A percentile compares a stretch with the other conserved stretches of the same genome.
Evolutionary conservation across 1,140 invertebrate genomes (phyloP).

Genomic region (Ylistrum balloti): DNA sequence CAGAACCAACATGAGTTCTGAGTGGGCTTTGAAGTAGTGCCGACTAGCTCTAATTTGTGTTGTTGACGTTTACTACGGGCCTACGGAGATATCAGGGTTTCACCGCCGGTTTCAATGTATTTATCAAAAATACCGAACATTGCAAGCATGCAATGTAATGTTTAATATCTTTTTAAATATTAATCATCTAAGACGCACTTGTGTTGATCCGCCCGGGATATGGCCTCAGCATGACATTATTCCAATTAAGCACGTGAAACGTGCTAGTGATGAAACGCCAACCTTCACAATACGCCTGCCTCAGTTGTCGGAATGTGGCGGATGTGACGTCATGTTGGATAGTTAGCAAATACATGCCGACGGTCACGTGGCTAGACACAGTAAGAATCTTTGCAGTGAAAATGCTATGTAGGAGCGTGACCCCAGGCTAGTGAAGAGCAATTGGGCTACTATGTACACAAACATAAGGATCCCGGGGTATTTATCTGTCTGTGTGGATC

Average conservation of each 20-base stretch:
- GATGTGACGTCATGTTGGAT: background rate
- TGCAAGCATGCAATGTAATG: background rate
- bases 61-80: background rate
- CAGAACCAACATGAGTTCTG: background rate
- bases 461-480: background rate
- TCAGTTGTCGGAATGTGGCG: background rate
- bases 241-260: background rate
- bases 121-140: background rate
- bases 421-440: background rate
- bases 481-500: background rate
- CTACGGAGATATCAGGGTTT: background rate
- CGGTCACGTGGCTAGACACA: background rate
- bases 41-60: background rate
- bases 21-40: background rate
- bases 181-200: slow-evolving; percentile 20
- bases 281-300: background rate
- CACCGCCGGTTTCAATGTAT: background rate
- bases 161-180: slow-evolving; percentile 36
- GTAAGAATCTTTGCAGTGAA: background rate
- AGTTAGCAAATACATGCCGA: background rate
- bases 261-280: background rate
- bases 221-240: background rate
- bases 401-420: background rate
- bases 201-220: slow-evolving; percentile 26
- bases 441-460: background rate